A percentile compares a stretch with the other conserved stretches of the same genome.
phyloP scores from a whole-genome alignment of 2,797 vertebrate species.

The Taenioides sp. region DNA sequence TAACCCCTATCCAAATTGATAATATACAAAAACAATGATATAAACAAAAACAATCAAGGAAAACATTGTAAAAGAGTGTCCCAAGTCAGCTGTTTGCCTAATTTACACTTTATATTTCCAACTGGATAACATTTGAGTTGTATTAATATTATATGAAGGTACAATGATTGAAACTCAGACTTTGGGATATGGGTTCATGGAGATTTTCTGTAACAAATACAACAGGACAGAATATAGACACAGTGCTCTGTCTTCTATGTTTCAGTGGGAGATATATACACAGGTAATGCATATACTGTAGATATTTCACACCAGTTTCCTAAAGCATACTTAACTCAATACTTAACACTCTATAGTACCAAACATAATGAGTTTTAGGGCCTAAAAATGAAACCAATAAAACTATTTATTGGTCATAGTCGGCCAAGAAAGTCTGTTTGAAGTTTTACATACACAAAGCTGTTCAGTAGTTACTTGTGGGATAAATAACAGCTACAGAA shows the following conservation, averaged over 20 bases:
- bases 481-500: too few species aligned
- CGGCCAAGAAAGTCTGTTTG: too few species aligned
- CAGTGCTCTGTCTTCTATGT: not conserved
- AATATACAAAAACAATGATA: too few species aligned
- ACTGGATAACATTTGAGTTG: not conserved
- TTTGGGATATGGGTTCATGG: not conserved
- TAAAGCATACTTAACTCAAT: not conserved
- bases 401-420: too few species aligned
- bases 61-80: not conserved
- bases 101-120: not conserved
- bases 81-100: slow-evolving; percentile 1
- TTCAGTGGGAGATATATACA: not conserved
- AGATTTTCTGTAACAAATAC: not conserved
- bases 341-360: too few species aligned
- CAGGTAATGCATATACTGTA: not conserved
- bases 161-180: slow-evolving; percentile 3
- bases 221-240: not conserved
- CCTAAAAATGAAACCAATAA: too few species aligned
- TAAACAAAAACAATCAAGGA: not conserved
- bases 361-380: too few species aligned
- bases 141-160: slow-evolving; percentile 5
- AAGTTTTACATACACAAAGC: too few species aligned
- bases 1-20: not conserved
- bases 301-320: not conserved
- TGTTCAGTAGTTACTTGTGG: too few species aligned